A percentile compares a stretch with the other conserved stretches of the same genome.
Evolutionary conservation across 2,888 invertebrate species (phyloP).

Genomic region (Eupithecia exiguata): DNA sequence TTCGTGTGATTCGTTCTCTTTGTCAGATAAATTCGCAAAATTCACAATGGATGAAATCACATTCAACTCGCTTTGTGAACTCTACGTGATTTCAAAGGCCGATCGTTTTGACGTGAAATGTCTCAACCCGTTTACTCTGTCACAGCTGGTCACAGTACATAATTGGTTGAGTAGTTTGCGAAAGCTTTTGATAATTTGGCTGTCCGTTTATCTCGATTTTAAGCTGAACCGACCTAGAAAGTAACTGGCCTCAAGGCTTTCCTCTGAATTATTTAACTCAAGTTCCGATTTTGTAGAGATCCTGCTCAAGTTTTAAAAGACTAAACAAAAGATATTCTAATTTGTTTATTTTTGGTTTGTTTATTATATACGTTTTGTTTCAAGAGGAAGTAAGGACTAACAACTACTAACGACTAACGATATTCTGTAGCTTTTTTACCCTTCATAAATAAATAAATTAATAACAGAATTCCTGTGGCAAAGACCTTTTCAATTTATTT

Average conservation of each 20-base stretch:
- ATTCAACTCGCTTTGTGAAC: conserved; percentile 18
- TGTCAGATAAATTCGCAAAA: conserved; percentile 14
- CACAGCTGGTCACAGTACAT: too few species aligned
- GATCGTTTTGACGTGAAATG: background rate
- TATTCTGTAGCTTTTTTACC: background rate
- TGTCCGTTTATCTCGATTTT: background rate
- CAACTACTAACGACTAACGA: too few species aligned
- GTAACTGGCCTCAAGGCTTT: background rate
- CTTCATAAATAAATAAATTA: background rate
- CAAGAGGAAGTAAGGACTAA: background rate
- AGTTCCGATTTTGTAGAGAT: background rate
- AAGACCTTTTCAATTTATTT: background rate
- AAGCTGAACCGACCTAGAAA: background rate
- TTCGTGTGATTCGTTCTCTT: conserved; percentile 20
- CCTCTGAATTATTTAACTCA: background rate
- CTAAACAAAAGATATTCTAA: background rate
- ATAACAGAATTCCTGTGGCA: background rate
- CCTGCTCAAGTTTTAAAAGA: background rate
- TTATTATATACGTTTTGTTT: too few species aligned
- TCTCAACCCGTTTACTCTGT: background rate
- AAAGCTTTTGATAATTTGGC: background rate
- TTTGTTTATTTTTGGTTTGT: background rate
- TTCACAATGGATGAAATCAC: conserved; percentile 11
- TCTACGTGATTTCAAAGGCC: conserved; percentile 6
- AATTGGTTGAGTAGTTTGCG: background rate